Base-by-base conservation (phyloP, 37 sponge, comb jelly and placozoan genomes). In the Halisarca cf. caerulea region DNA sequence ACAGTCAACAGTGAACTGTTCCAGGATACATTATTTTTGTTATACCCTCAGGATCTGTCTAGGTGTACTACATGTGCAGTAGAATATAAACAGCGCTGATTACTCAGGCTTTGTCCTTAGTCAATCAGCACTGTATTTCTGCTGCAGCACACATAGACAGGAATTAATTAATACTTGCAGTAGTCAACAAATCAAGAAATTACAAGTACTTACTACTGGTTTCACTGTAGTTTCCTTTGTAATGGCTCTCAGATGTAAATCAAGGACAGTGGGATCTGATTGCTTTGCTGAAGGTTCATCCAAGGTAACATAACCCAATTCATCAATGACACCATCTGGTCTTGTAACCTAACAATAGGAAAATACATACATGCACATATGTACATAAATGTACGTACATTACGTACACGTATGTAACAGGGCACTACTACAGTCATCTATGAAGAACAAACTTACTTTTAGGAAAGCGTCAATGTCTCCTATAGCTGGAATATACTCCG, bases 401-500 rank as follows among this genome's bases (percentile, higher is more conserved):
- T n/a, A n/a, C n/a, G n/a, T n/a, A n/a, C n/a, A n/a, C n/a, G n/a
- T n/a, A n/a, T n/a, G n/a, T n/a, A n/a, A n/a, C n/a, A n/a, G n/a
- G n/a, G n/a, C n/a, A n/a, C n/a, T n/a, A n/a, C n/a, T n/a, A n/a
- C n/a, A n/a, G n/a, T n/a, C n/a, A n/a, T n/a, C n/a, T n/a, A n/a
- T n/a, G n/a, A n/a, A n/a, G n/a, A 8, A 15, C 37, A 6, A 3
- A 25, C 60, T 25, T 14, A 96, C 99, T 88, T 96, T 98, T 58
- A 96, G 75, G 81, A 96, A 98, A 18, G 97, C 99, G 83, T 98
- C 99, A 59, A 98, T 98, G 81, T 98, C 99, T 79, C 99, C 99
- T 25, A 96, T 96, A 58, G 99, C 93, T 32, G 99, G 99, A 41
- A 98, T 94, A 82, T 89, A 98, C 25, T 96, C 99, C 3, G 99